A percentile compares a stretch with the other conserved stretches of the same genome.
Conservation (phyloP, 1,140 invertebrate species). For the Chymomyza costata region DNA sequence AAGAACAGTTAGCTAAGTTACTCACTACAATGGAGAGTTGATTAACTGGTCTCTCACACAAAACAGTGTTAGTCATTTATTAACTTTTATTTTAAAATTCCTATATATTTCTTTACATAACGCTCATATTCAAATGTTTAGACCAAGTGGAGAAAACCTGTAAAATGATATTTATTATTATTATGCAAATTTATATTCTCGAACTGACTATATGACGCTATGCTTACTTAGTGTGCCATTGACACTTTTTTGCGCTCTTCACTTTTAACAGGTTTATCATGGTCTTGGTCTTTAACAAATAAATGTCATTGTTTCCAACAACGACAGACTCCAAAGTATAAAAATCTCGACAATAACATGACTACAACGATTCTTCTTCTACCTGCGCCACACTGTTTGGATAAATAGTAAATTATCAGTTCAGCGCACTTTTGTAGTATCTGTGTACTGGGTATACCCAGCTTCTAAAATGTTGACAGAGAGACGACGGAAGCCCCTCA, state of each 20-base stretch:
- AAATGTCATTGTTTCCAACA: conserved; percentile 37
- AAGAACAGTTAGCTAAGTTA: conserved; percentile 43
- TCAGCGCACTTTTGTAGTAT: conserved; percentile 52
- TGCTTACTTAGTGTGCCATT: conserved; percentile 41
- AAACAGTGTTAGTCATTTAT: conserved; percentile 61
- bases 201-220: conserved; percentile 3
- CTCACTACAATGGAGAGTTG: conserved; percentile 8
- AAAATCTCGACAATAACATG: too few relatives aligned
- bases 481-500: conserved; percentile 7
- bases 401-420: conserved; percentile 74
- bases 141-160: conserved; percentile 34
- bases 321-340: background rate
- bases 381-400: conserved; percentile 6
- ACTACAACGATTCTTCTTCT: background rate
- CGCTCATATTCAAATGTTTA: conserved; percentile 49
- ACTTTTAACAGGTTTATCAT: conserved; percentile 59
- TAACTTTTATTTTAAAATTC: conserved; percentile 19
- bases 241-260: conserved; percentile 45
- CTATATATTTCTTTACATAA: conserved; percentile 55
- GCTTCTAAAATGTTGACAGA: conserved; percentile 25
- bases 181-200: conserved; percentile 52
- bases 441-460: background rate
- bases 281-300: conserved; percentile 37
- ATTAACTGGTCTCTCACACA: conserved; percentile 10
- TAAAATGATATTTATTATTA: conserved; percentile 54